These are phyloP conservation scores for Tribolium castaneum DNA, from an alignment of 1,140 invertebrate species.

Conservation along the genomic window DNA sequence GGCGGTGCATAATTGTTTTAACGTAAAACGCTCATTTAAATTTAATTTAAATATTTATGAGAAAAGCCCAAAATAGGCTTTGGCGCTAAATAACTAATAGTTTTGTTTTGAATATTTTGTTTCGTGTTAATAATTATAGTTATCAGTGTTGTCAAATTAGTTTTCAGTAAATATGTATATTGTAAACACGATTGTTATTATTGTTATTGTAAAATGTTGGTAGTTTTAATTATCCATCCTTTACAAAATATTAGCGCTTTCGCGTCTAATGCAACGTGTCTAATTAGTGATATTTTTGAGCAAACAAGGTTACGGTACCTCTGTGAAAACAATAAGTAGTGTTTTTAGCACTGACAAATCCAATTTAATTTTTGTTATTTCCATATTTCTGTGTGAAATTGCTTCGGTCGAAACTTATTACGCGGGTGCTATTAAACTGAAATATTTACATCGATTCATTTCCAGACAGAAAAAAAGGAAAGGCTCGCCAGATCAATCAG, in stretches of 20 bases:
- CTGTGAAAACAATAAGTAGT: too few species aligned
- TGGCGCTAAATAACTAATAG: background rate
- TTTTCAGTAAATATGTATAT: conserved; percentile 14
- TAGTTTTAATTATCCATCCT: background rate
- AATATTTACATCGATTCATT: conserved; percentile 53
- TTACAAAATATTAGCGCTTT: conserved; percentile 8
- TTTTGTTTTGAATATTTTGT: background rate
- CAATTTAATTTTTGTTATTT: too few species aligned
- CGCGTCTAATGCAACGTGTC: background rate
- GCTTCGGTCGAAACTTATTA: conserved; percentile 50
- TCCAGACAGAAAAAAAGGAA: conserved; percentile 45
- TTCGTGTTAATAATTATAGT: background rate
- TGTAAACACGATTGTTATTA: background rate
- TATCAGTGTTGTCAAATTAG: conserved; percentile 16
- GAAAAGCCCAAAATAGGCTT: background rate
- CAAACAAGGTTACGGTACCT: background rate
- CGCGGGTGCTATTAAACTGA: conserved; percentile 50
- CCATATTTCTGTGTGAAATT: conserved; percentile 46
- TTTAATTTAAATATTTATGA: background rate
- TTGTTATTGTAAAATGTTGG: conserved; percentile 23
- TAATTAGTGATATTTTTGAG: conserved; percentile 20
- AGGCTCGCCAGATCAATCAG: conserved; percentile 50
- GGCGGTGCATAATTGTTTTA: background rate
- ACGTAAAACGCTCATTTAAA: background rate
- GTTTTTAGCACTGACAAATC: too few species aligned